Base-by-base conservation (phyloP, 1,140 invertebrate genomes). In the Drosophila pectinifera region DNA sequence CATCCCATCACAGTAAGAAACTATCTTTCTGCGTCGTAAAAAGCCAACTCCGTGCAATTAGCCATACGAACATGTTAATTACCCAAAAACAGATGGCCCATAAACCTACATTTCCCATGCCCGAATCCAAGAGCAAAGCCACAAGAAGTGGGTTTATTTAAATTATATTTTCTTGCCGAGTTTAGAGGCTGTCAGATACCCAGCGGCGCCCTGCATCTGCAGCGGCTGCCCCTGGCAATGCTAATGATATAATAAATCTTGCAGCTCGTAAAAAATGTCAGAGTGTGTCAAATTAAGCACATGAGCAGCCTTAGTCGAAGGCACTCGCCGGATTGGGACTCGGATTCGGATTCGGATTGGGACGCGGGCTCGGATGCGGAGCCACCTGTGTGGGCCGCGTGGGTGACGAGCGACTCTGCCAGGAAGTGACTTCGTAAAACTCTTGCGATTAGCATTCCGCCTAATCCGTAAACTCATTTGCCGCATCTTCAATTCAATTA, bases 221-320 rank as follows among this genome's bases (percentile, higher is more conserved):
- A 34, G 34, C 34, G 39, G 31, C 41, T 69, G 41, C 68, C 68
- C 64, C 64, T 70, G 65, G 42, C 49, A 20, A 54, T 64, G 62
- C 79, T 86, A 88, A 88, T 89, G 76, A 83, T 80, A 63, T 39
- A 76, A 89, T 89, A 89, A 89, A 88, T 88, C 83, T 88, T 55
- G 58, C 16, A 28, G 48, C 84, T 79, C 65, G 70, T 80, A 63
- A 77, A 89, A 61, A 69, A 72, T 73, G 79, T 75, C 67, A 65
- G 83, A 69, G 42, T 65, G 67, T 79, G 83, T 88, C 82, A 88
- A 88, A 86, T 88, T 82, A 82, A 43, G 39, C 59, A 57, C 61
- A 70, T 70, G 51, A 48, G 59, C 31, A 45, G 28, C 13, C 18
- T 48, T 10, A n/a, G 28, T 45, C 39, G 18, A 38, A 22, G 38